phyloP scores from a whole-genome alignment of 2,888 invertebrate genomes.

The Elysia crispata region DNA sequence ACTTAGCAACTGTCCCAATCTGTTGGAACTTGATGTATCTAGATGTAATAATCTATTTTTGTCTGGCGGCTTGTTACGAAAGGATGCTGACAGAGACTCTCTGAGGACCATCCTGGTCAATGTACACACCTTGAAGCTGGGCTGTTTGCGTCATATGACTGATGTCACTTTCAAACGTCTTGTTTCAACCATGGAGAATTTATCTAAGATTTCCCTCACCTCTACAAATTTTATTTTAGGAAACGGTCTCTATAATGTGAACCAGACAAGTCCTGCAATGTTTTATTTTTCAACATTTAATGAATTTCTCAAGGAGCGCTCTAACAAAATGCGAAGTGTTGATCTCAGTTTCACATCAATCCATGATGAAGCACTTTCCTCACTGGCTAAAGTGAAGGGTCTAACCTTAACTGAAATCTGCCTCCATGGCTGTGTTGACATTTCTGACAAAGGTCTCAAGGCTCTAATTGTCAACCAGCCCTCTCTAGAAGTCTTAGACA shows the following conservation, averaged over 20 bases:
- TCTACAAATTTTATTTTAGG: slow-evolving; percentile 85
- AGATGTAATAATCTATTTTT: slow-evolving; percentile 86
- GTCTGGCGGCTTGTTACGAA: slow-evolving; percentile 84
- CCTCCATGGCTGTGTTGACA: slow-evolving; percentile 82
- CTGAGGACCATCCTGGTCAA: slow-evolving; percentile 69
- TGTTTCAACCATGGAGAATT: slow-evolving; percentile 81
- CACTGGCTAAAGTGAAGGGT: slow-evolving; percentile 80
- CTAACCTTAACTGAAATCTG: slow-evolving; percentile 80
- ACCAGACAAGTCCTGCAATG: slow-evolving; percentile 82
- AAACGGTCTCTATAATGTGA: slow-evolving; percentile 77
- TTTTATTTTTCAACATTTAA: slow-evolving; percentile 85
- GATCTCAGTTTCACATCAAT: slow-evolving; percentile 85
- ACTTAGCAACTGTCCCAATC: slow-evolving; percentile 75
- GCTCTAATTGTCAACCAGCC: slow-evolving; percentile 81
- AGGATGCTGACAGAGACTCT: slow-evolving; percentile 79
- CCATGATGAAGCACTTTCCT: slow-evolving; percentile 82
- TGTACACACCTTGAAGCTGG: slow-evolving; percentile 82
- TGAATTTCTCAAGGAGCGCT: slow-evolving; percentile 81
- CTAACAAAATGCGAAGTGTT: slow-evolving; percentile 81
- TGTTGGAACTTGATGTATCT: slow-evolving; percentile 82
- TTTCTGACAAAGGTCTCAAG: slow-evolving; percentile 82
- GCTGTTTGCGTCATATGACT: slow-evolving; percentile 85
- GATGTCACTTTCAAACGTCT: slow-evolving; percentile 86
- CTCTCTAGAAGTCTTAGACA: slow-evolving; percentile 81
- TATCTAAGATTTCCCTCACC: slow-evolving; percentile 83